Base-by-base conservation (phyloP, 2,797 vertebrate species). In the Aselliscus stoliczkanus region DNA sequence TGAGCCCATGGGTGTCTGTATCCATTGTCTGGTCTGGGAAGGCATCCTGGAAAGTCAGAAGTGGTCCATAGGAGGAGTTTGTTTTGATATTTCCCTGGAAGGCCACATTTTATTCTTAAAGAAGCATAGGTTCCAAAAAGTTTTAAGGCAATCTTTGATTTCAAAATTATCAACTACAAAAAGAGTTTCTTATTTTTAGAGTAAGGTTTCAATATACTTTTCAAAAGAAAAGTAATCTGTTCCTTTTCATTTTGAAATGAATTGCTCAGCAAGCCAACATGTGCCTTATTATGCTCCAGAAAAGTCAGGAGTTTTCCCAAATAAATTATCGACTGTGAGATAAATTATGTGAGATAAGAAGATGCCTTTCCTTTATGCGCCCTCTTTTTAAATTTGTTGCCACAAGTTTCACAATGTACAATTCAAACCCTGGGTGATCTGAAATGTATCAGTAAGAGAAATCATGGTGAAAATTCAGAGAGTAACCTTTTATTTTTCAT, bases 401-500 rank as follows among this genome's bases (percentile, higher is more conserved):
- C 56, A 50, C 58, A 58, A 14, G 86, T 81, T 94, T 88, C 54
- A 37, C 60, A 62, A 54, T 34, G 34, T 50, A 69, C n/a, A 87
- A 42, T 65, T 80, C 44, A 79, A 93, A 86, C 4, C 25, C 64
- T 44, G 5, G 20, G 52, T 58, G 60, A 93, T 56, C 64, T n/a
- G 88, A 85, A 76, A 94, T 77, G 58, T 77, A 58, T 83, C 73
- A 76, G 87, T 79, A 76, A 87, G 77, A 88, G 87, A 79, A 95
- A 89, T 93, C 42, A 65, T 34, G 37, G n/a, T 50, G 52, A 76
- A 80, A 94, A 90, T 69, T 94, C 88, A 88, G 34, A 3, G 52
- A 94, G 47, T 92, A 90, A 90, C 93, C 84, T 95, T 89, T 88
- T 79, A 67, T 91, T 95, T 92, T 96, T 82, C 69, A 34, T 93